Percentiles rank a stretch among this genome's conserved stretches.
Evolutionary conservation across 2,797 vertebrate genomes (phyloP).

Genomic region (Rhinoraja longicauda): DNA sequence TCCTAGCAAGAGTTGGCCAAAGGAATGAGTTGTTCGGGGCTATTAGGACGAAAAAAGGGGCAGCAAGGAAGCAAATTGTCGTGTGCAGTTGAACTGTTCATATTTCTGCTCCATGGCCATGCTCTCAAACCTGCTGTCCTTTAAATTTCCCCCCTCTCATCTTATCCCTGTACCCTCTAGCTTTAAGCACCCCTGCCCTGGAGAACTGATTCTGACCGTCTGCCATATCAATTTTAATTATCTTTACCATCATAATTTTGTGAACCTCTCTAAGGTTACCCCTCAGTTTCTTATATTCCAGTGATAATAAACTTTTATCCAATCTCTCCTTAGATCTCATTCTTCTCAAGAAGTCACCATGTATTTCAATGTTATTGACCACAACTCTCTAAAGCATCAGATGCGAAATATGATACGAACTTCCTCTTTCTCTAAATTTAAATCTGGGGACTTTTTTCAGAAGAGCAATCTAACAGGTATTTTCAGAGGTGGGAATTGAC

Average conservation of each 20-base stretch:
- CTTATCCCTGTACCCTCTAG: no score
- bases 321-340: no score
- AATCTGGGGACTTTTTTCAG: not conserved
- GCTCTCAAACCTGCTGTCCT: not conserved
- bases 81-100: not conserved
- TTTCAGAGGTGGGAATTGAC: not conserved
- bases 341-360: not conserved
- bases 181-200: no score
- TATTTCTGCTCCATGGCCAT: not conserved
- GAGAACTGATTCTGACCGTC: no score
- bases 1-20: not conserved
- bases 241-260: no score
- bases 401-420: not conserved
- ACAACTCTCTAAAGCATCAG: not conserved
- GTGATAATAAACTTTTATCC: no score
- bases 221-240: no score
- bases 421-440: conserved; percentile 6
- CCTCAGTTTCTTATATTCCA: no score
- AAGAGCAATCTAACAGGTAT: not conserved
- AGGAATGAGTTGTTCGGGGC: not conserved
- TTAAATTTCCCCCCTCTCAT: no score
- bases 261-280: no score
- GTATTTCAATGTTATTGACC: not conserved
- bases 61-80: not conserved
- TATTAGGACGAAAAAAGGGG: not conserved